These are phyloP conservation scores for Apamea epomidion DNA, from an alignment of 2,888 invertebrate species.

Conservation along the genomic window DNA sequence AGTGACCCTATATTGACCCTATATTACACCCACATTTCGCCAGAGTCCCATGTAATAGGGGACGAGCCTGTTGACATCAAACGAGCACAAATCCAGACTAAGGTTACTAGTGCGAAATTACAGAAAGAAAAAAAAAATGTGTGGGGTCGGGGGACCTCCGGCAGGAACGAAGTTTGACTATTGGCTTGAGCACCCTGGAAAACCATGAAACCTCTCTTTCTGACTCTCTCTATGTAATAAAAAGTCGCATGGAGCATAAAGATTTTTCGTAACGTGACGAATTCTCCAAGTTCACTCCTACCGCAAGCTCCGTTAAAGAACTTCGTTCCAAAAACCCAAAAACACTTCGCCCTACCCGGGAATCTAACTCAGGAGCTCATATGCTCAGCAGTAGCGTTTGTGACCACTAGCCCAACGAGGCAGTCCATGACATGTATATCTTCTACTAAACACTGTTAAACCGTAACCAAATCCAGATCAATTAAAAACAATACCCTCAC, in stretches of 20 bases:
- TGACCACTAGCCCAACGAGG: neutral
- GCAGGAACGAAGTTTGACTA: no score
- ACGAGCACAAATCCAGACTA: neutral
- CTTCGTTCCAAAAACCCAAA: neutral
- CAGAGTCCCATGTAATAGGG: neutral
- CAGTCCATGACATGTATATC: neutral
- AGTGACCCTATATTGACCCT: neutral
- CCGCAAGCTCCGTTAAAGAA: no score
- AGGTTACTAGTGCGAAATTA: neutral
- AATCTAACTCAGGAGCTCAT: neutral
- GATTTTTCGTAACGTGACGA: no score
- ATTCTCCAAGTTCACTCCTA: no score
- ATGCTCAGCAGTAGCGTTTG: neutral
- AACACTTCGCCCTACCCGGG: neutral
- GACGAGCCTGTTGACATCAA: neutral
- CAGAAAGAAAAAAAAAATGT: neutral
- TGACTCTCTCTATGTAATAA: no score
- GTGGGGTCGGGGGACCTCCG: no score
- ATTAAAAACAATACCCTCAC: slow-evolving; percentile 36
- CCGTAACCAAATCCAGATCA: slow-evolving; percentile 29
- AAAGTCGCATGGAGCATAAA: no score
- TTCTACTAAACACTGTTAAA: neutral
- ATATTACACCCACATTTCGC: neutral
- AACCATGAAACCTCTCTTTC: no score
- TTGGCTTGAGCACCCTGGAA: no score